Percentiles rank a stretch among this genome's conserved stretches.
These are phyloP conservation scores for Ormyrus rosae DNA, from an alignment of 2,888 invertebrate species.

Conservation along the genomic window DNA sequence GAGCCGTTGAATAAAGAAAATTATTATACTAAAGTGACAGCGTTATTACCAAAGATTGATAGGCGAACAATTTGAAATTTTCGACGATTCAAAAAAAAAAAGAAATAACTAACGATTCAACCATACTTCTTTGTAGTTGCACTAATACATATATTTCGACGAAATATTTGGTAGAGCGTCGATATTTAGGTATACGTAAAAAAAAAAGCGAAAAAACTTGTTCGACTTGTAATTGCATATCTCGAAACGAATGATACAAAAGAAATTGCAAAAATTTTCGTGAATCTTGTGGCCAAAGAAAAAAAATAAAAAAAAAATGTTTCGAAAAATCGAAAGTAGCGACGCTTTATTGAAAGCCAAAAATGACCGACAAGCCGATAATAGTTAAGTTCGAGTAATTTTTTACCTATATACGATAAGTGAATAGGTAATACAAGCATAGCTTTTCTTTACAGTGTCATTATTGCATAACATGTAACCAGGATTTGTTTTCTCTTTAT, in stretches of 20 bases:
- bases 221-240: conserved; percentile 52
- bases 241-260: conserved; percentile 24
- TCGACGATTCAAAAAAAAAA: conserved; percentile 23
- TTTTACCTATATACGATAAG: conserved; percentile 10
- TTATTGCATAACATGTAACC: conserved; percentile 28
- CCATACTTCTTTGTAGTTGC: conserved; percentile 53
- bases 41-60: conserved; percentile 48
- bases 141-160: conserved; percentile 52
- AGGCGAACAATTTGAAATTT: conserved; percentile 48
- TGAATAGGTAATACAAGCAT: background rate
- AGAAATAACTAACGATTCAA: conserved; percentile 5
- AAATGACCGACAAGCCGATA: background rate
- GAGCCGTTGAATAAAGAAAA: conserved; percentile 48
- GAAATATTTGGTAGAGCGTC: conserved; percentile 53
- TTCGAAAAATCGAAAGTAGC: conserved; percentile 38
- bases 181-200: conserved; percentile 49
- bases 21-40: conserved; percentile 54
- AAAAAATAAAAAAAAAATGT: conserved; percentile 6
- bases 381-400: conserved; percentile 33
- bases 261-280: conserved; percentile 49
- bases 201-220: conserved; percentile 23
- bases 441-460: conserved; percentile 23
- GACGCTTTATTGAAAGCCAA: conserved; percentile 44
- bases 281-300: conserved; percentile 38
- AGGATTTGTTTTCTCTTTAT: conserved; percentile 22